phyloP scores from a whole-genome alignment of 1,140 invertebrate genomes.

The Drosophila pseudoobscura region DNA sequence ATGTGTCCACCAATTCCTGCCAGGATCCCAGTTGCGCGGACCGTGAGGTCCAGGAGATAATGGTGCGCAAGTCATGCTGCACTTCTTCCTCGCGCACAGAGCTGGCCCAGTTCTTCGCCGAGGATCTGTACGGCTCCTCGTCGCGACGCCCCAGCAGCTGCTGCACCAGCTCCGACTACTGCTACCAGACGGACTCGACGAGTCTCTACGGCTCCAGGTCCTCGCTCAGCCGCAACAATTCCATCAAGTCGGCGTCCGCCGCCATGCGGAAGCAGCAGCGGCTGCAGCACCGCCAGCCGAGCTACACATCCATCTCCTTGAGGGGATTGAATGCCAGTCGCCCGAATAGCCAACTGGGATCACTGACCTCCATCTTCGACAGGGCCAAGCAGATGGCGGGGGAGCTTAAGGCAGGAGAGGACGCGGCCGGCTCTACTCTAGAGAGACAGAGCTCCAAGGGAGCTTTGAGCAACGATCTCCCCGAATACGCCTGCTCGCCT shows the following conservation, averaged over 20 bases:
- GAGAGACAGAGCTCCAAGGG: constrained; percentile 75
- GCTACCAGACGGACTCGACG: constrained; percentile 81
- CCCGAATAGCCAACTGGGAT: constrained; percentile 73
- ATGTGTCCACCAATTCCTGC: constrained; percentile 70
- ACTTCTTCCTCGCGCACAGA: constrained; percentile 68
- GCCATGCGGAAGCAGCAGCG: constrained; percentile 67
- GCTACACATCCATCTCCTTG: constrained; percentile 77
- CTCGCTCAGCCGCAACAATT: constrained; percentile 78
- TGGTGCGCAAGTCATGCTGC: constrained; percentile 68
- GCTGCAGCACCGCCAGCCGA: constrained; percentile 72
- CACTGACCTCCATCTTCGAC: constrained; percentile 79
- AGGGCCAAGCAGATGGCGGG: constrained; percentile 61
- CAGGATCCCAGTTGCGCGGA: constrained; percentile 72
- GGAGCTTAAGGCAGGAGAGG: constrained; percentile 20
- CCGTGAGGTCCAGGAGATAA: constrained; percentile 74
- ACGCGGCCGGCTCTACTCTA: constrained; percentile 59
- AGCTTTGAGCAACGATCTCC: constrained; percentile 74
- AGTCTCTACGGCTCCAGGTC: constrained; percentile 79
- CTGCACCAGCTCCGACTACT: constrained; percentile 81
- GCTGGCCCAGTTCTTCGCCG: constrained; percentile 76
- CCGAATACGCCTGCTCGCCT: constrained; percentile 79
- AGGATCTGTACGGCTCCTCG: constrained; percentile 75
- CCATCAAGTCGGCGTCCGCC: constrained; percentile 78
- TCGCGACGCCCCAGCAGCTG: constrained; percentile 72
- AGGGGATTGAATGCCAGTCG: constrained; percentile 70